Base-by-base conservation (phyloP, 2,797 vertebrate genomes). In the Acropternis orthonyx region DNA sequence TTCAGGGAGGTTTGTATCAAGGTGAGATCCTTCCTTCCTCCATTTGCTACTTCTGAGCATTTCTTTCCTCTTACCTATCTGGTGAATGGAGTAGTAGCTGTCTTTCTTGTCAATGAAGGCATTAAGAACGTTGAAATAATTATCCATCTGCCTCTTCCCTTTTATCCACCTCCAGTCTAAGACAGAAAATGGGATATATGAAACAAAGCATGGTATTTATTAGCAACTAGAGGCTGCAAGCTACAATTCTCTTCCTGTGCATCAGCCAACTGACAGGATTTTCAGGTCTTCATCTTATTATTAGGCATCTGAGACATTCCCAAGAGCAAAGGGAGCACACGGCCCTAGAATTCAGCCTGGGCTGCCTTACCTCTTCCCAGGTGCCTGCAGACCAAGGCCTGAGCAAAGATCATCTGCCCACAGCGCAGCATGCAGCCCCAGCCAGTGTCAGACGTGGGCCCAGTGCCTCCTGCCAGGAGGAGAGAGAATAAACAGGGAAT, bases 351-450 rank as follows among this genome's bases (percentile, higher is more conserved):
- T 44, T 24, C 80, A 56, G 19, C 5, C 61, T 3, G 32, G 48
- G 43, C 52, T 55, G 63, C 37, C 97, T 97, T 97, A 99, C 99
- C 99, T 98, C 99, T 98, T 88, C 99, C 99, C 96, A 99, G 95
- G 91, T 99, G 99, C 93, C 98, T 98, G 95, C 98, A 99, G 89
- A 99, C 95, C 97, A 99, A 97, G 44, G 99, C 99, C 95, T 99
- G 98, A 28, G 98, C 99, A 5, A 99, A 98, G 97, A 99, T 99
- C 99, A 99, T 99, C 98, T 99, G 99, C 65, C 99, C 99, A 52
- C 99, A 99, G 67, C 99, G 99, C 88, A 99, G 96, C 99, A 99
- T 99, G 87, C 99, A 99, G 63, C 99, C 99, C 99, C 99, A 99
- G 96, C 99, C 99, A 0, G 99, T 99, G 85, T 99, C 99, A 12